A percentile compares a stretch with the other conserved stretches of the same genome.
These are phyloP conservation scores for Oxyura jamaicensis DNA, from an alignment of 2,113 vertebrate genomes.

Conservation along the genomic window DNA sequence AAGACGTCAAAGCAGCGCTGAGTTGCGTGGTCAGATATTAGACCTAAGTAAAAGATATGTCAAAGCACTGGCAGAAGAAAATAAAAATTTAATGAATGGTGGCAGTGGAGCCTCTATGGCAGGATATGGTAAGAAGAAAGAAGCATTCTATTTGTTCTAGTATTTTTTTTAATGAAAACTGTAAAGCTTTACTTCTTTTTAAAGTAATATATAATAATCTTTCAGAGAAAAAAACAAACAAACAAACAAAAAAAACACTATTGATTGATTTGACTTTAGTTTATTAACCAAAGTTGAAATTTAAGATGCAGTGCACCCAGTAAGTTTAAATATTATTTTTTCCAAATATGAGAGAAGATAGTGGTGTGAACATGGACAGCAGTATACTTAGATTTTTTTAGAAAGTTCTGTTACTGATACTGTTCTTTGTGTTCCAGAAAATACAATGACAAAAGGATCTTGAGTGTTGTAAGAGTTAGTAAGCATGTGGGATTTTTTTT, in stretches of 20 bases:
- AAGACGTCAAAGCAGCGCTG: conserved; percentile 89
- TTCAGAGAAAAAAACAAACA: not conserved
- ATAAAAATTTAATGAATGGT: conserved; percentile 84
- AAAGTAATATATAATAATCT: not conserved
- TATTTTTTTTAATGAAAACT: not conserved
- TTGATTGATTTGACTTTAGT: not conserved
- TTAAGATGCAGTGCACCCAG: not conserved
- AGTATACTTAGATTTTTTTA: not conserved
- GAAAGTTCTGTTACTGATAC: not conserved
- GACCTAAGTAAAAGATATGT: conserved; percentile 95
- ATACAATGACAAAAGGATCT: no score
- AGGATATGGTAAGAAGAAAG: conserved; percentile 89
- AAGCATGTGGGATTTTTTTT: not conserved
- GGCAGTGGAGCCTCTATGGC: conserved; percentile 89
- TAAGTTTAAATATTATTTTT: not conserved
- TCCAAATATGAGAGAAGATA: not conserved
- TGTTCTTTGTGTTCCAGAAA: not conserved
- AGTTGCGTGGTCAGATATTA: conserved; percentile 93
- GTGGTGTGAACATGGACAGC: not conserved
- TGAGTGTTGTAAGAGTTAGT: no score
- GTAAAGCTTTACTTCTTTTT: not conserved
- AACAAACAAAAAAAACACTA: not conserved
- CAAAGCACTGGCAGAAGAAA: conserved; percentile 94
- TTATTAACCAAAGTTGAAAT: not conserved
- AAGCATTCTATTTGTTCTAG: not conserved